A percentile compares a stretch with the other conserved stretches of the same genome.
These are phyloP conservation scores for Melanitta fusca DNA, from an alignment of 2,797 vertebrate genomes.

Conservation along the genomic window DNA sequence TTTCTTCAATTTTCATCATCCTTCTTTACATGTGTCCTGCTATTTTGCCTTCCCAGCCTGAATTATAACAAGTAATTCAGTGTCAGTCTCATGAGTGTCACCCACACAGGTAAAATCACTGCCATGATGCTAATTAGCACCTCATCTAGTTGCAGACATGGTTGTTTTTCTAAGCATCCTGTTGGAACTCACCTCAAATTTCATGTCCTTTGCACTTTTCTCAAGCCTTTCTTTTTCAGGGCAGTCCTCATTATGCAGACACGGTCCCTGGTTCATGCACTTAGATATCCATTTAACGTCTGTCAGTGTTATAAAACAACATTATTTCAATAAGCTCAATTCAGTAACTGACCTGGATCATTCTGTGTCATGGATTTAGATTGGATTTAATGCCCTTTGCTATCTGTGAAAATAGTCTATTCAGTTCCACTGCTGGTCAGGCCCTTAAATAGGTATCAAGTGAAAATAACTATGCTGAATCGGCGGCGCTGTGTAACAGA, in stretches of 20 bases:
- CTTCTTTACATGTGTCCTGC: background rate
- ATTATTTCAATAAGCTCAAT: background rate
- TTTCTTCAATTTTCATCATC: background rate
- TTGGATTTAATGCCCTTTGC: background rate
- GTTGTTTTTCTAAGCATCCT: background rate
- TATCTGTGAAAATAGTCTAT: background rate
- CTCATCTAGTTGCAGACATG: background rate
- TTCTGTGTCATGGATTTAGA: fast-evolving
- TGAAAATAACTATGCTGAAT: background rate
- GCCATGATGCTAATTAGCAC: background rate
- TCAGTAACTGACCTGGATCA: background rate
- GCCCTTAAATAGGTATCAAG: background rate
- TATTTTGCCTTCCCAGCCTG: background rate
- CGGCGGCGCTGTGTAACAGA: background rate
- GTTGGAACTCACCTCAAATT: background rate
- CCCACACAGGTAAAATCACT: background rate
- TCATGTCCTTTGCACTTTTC: background rate
- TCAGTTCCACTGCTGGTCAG: background rate
- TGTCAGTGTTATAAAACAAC: background rate
- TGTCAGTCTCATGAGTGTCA: background rate
- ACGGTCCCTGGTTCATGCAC: background rate
- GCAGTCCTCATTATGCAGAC: background rate
- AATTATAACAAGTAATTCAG: background rate
- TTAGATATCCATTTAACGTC: background rate
- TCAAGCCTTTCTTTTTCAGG: background rate